Evolutionary conservation across 2,113 vertebrate genomes (phyloP), one percentile per base, ranked within the genome.

Genomic region (Strix uralensis): DNA sequence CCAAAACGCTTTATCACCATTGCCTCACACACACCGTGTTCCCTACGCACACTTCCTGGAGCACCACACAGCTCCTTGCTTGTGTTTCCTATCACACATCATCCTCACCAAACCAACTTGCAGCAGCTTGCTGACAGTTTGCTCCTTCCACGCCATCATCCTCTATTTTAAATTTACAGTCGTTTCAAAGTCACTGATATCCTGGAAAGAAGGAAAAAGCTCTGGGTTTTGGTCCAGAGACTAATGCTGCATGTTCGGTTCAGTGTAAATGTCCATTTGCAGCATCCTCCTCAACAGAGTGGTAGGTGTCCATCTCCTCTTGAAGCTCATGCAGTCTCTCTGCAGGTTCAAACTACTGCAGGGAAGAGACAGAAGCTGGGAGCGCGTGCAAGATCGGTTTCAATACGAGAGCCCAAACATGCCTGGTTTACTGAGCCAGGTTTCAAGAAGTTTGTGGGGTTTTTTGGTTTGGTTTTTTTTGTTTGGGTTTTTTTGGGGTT

Each of bases 1-100:
- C 32, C 77, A 55, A 70, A 92, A 62, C 0, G 0, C 59, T 78
- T 66, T 36, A 15, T 25, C 52, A 38, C 8, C 52, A 16, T 20
- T 65, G 87, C 61, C 49, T 70, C 67, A 42, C 15, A 32, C n/a
- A 66, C 3, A 34, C 11, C 0, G 0, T 4, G 26, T 25, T 84
- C 75, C 46, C 38, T 54, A 4, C 0, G 0, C 16, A 57, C 19
- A 2, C 42, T 8, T 59, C 55, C 32, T 8, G 30, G 44, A 42
- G 58, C 40, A 12, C 38, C 1, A 1, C 15, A 8, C 44, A 29
- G 32, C 52, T 86, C 14, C 47, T 55, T 63, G 69, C 36, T 59
- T 59, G 38, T 13, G 23, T 49, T 85, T 91, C 32, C 51, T 40
- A 51, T 1, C 30, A 44, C 51, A 46, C 71, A 55, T 13, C 55